Conservation (phyloP, 2,888 invertebrate genomes). For the Drosophila rubida region DNA sequence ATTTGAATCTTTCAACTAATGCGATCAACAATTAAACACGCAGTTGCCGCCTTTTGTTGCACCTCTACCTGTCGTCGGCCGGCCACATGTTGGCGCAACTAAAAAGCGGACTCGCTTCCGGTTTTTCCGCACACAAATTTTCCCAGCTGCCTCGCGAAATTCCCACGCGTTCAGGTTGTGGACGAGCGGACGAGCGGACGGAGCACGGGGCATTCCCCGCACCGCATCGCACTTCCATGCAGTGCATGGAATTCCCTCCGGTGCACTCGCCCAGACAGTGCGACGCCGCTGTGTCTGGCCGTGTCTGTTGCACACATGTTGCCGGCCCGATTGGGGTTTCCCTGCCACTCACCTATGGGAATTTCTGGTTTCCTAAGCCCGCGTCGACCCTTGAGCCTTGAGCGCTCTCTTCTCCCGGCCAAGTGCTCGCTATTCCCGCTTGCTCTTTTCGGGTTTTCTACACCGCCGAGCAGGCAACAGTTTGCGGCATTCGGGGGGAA, state of each 20-base stretch:
- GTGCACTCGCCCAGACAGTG: constrained; percentile 49
- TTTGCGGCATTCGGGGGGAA: constrained; percentile 39
- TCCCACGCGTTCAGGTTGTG: constrained; percentile 68
- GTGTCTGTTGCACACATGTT: constrained; percentile 80
- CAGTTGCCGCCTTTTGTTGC: no score
- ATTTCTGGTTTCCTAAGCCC: constrained; percentile 62
- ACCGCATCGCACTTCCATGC: constrained; percentile 37
- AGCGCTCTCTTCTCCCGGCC: constrained; percentile 3
- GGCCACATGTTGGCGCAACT: constrained; percentile 76
- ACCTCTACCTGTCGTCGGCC: constrained; percentile 55
- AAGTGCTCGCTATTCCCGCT: not conserved
- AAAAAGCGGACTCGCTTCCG: constrained; percentile 64
- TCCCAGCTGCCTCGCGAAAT: constrained; percentile 69
- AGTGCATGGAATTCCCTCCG: no score
- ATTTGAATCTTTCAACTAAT: constrained; percentile 80
- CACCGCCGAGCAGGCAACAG: constrained; percentile 5
- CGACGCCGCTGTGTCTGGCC: constrained; percentile 24
- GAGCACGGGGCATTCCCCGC: constrained; percentile 63
- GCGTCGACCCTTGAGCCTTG: constrained; percentile 32
- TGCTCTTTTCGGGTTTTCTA: constrained; percentile 14
- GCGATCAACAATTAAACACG: constrained; percentile 80
- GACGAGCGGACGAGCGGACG: not conserved
- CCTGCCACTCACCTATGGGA: constrained; percentile 66
- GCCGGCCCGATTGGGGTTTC: constrained; percentile 62
- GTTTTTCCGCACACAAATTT: constrained; percentile 73